phyloP scores from a whole-genome alignment of 2,113 vertebrate genomes.

The Microcebus lehilahytsara region DNA sequence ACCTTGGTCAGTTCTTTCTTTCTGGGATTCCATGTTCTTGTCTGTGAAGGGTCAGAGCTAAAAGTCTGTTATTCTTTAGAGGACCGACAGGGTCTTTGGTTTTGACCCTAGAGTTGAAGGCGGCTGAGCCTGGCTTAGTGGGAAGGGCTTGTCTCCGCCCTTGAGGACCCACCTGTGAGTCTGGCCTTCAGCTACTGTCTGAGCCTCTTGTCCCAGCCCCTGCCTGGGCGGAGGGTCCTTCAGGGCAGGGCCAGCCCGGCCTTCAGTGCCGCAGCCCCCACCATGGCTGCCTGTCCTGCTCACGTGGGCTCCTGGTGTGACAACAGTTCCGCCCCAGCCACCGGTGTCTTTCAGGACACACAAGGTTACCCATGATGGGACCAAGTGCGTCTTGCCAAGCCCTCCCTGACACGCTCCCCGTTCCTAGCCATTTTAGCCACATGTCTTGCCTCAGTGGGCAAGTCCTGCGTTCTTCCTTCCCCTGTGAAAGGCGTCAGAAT shows the following conservation, averaged over 20 bases:
- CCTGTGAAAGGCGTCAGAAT: neutral
- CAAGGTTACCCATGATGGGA: no score
- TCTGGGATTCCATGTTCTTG: neutral
- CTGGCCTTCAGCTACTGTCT: neutral
- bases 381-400: neutral
- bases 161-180: fast-evolving
- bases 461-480: neutral
- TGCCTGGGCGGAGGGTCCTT: neutral
- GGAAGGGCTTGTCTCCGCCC: neutral
- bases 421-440: neutral
- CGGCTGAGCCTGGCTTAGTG: neutral
- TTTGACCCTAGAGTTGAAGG: neutral
- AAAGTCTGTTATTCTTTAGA: neutral
- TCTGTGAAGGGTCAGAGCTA: neutral
- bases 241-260: neutral
- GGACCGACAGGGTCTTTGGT: neutral
- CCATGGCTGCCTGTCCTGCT: neutral
- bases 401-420: neutral
- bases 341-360: neutral
- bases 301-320: neutral
- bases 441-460: neutral
- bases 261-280: no score
- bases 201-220: no score
- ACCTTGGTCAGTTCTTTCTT: neutral
- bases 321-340: neutral